Evolutionary conservation across 2,113 vertebrate genomes (phyloP).

Genomic region (Cryptotis parvus): DNA sequence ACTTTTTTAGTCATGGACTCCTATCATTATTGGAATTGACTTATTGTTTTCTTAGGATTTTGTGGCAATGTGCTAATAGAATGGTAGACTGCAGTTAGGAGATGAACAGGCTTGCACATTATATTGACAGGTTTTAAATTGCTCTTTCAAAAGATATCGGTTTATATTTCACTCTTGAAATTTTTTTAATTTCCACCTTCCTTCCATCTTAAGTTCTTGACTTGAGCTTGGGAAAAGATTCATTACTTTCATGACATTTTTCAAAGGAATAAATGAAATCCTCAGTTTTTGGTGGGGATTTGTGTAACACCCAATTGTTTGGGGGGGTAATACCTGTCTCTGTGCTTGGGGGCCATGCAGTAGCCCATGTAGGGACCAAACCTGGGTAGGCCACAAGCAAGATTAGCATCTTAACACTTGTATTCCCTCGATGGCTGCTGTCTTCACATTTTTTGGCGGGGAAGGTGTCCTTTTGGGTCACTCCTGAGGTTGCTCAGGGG

Average conservation of each 20-base stretch:
- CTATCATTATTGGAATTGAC: constrained; percentile 17
- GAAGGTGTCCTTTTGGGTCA: no score
- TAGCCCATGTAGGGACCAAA: no score
- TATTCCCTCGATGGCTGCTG: no score
- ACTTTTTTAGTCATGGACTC: not conserved
- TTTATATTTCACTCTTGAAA: constrained; percentile 61
- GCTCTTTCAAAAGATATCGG: constrained; percentile 51
- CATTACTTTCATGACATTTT: constrained; percentile 64
- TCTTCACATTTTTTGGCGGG: no score
- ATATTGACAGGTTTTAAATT: constrained; percentile 56
- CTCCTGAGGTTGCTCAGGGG: no score
- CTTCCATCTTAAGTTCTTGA: constrained; percentile 69
- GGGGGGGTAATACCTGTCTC: no score
- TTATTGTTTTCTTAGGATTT: constrained; percentile 57
- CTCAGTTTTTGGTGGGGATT: not conserved
- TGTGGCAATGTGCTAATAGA: constrained; percentile 32
- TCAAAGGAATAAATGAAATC: constrained; percentile 71
- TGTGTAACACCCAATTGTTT: no score
- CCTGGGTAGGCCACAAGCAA: no score
- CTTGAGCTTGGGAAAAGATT: constrained; percentile 48
- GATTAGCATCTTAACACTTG: no score
- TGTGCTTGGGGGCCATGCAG: no score
- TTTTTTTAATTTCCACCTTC: constrained; percentile 52
- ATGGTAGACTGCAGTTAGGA: constrained; percentile 26
- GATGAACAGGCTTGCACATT: constrained; percentile 38